Conservation (phyloP, 64 coral and sea anemone genomes). For the Acropora yongei region DNA sequence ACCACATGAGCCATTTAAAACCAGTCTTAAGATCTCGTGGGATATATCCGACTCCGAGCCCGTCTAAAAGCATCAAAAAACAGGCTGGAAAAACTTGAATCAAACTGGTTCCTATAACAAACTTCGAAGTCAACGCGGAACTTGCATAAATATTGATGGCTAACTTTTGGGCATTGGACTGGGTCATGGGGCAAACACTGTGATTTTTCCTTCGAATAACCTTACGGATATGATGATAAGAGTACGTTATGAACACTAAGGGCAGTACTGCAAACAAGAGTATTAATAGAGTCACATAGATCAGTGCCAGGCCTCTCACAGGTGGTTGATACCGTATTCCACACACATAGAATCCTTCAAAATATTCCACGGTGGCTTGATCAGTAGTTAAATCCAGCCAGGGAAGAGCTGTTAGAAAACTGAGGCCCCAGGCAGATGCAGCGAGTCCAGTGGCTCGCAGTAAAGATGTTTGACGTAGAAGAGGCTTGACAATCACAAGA, state of each 20-base stretch:
- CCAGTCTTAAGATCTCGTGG: constrained; percentile 39
- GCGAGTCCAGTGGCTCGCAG: constrained; percentile 29
- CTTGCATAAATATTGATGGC: constrained; percentile 71
- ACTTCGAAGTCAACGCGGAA: constrained; percentile 79
- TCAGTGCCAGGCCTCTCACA: constrained; percentile 1
- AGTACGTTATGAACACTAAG: constrained; percentile 51
- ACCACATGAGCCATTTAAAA: constrained; percentile 88
- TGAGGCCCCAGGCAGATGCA: constrained; percentile 31
- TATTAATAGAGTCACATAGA: constrained; percentile 9
- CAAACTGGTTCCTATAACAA: constrained; percentile 74
- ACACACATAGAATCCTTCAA: constrained; percentile 83
- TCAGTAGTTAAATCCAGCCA: constrained; percentile 59
- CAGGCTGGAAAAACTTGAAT: constrained; percentile 92
- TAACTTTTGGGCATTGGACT: constrained; percentile 67
- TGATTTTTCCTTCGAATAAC: constrained; percentile 13
- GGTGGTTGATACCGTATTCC: constrained; percentile 61
- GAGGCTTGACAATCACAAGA: constrained; percentile 61
- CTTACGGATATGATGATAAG: constrained; percentile 72
- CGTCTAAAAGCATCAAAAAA: constrained; percentile 82
- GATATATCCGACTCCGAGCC: constrained; percentile 58
- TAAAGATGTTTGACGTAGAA: neutral
- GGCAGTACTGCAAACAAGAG: constrained; percentile 57
- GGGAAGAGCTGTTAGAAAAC: constrained; percentile 64
- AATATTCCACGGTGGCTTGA: constrained; percentile 51
- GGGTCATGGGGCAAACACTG: constrained; percentile 42